phyloP scores from a whole-genome alignment of 2,888 invertebrate species.

The Microctonus brassicae region DNA sequence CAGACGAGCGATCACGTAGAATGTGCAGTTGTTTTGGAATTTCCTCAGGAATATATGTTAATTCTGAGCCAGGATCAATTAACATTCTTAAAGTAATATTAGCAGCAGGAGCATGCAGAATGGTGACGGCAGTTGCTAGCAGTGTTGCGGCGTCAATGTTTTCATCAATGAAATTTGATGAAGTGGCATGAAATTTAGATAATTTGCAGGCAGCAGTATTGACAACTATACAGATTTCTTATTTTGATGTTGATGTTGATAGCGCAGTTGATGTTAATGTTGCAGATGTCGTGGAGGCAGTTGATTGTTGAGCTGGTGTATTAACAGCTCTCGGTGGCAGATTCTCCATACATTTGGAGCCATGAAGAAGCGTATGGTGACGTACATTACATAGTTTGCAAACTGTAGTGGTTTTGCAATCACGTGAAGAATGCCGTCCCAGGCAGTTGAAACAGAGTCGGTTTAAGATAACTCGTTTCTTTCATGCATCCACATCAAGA shows the following conservation, averaged over 20 bases:
- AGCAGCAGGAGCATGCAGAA: not conserved
- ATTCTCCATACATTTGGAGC: not conserved
- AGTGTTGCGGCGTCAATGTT: not conserved
- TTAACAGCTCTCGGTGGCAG: not conserved
- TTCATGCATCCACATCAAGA: not conserved
- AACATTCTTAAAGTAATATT: not conserved
- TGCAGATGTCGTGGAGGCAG: too few relatives aligned
- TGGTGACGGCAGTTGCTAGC: not conserved
- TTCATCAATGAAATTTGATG: not conserved
- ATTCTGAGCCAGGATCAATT: not conserved
- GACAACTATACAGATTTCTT: not conserved
- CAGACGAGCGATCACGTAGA: not conserved
- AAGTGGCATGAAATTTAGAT: too few relatives aligned
- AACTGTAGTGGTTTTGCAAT: not conserved
- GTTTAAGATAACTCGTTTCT: not conserved
- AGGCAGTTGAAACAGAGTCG: not conserved
- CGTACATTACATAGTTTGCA: not conserved
- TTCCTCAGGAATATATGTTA: not conserved
- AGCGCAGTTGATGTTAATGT: not conserved
- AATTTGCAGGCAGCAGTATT: not conserved
- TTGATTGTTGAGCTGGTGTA: too few relatives aligned
- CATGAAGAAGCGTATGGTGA: not conserved
- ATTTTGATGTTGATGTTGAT: not conserved
- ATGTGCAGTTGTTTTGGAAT: not conserved
- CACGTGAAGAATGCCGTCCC: not conserved